A percentile compares a stretch with the other conserved stretches of the same genome.
phyloP scores from a whole-genome alignment of 2,888 invertebrate species.

The Steinernema hermaphroditum region DNA sequence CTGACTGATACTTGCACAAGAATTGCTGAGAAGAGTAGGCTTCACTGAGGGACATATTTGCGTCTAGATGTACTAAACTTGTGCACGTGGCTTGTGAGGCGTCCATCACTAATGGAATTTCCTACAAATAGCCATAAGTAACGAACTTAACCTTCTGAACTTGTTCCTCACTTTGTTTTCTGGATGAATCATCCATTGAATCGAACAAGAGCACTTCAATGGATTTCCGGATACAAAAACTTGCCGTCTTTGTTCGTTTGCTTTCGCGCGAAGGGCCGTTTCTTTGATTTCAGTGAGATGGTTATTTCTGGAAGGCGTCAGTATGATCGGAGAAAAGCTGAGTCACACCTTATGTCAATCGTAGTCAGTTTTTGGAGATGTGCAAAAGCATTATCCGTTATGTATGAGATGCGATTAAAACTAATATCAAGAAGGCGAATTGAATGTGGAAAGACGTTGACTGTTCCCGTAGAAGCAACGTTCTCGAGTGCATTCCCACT shows the following conservation, averaged over 20 bases:
- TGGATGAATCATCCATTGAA: constrained; percentile 37
- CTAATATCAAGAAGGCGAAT: constrained; percentile 34
- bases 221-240: constrained; percentile 37
- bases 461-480: constrained; percentile 33
- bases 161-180: not conserved
- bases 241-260: constrained; percentile 10
- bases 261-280: constrained; percentile 24
- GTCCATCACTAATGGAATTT: constrained; percentile 34
- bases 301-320: constrained; percentile 37
- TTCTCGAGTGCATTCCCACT: constrained; percentile 34
- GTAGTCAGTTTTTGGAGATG: constrained; percentile 30
- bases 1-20: constrained; percentile 37
- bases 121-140: constrained; percentile 18
- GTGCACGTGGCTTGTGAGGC: constrained; percentile 20
- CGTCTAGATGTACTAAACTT: constrained; percentile 14
- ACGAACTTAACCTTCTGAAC: constrained; percentile 1
- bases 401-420: constrained; percentile 33
- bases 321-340: not conserved
- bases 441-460: constrained; percentile 35
- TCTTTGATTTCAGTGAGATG: constrained; percentile 33
- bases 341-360: constrained; percentile 36
- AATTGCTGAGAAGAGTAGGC: constrained; percentile 30
- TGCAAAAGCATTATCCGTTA: constrained; percentile 33
- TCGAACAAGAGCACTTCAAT: constrained; percentile 32
- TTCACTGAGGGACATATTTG: constrained; percentile 24